Evolutionary conservation across 2,888 invertebrate species (phyloP), one percentile per base, ranked within the genome.

Genomic region (Lagria hirta): DNA sequence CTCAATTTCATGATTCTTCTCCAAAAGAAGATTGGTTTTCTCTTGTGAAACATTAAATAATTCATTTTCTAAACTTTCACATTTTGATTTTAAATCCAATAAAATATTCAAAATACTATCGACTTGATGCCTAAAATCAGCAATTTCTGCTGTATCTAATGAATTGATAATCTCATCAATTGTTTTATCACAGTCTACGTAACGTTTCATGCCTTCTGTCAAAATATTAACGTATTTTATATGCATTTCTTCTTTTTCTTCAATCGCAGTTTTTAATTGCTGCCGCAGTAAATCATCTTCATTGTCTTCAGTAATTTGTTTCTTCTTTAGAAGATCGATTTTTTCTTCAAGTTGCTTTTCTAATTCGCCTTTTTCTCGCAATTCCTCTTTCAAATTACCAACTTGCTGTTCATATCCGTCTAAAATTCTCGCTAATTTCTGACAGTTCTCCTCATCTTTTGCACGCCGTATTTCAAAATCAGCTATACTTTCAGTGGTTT

Each of bases 31-130:
- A n/a, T 58, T 53, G 2, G 57, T 64, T 48, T 68, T 71, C 27
- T 78, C 80, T 12, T 76, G 71, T 16, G 76, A 75, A 56, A 79
- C 74, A 55, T 80, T 78, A 0, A 77, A 73, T n/a, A 81, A 48
- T 65, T 76, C 76, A 37, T 76, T 76, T 57, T 82, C 78, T 29
- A 81, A 66, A 2, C 62, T 55, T 49, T 80, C 80, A n/a, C 79
- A 73, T 58, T 80, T 79, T 59, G 73, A 76, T 66, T 80, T 78
- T 45, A 78, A 78, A 8, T 80, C 77, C 46, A 75, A 71, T 0
- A 83, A 61, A 10, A 78, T 70, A 64, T 78, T 80, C 43, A 81
- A 76, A 3, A 73, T 69, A 49, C 71, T 72, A 66, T 79, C 77
- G 33, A 79, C 62, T 69, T 78, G 76, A 43, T 62, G 55, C 23